Base-by-base conservation (phyloP, 2,888 invertebrate species). In the Danaus chrysippus region DNA sequence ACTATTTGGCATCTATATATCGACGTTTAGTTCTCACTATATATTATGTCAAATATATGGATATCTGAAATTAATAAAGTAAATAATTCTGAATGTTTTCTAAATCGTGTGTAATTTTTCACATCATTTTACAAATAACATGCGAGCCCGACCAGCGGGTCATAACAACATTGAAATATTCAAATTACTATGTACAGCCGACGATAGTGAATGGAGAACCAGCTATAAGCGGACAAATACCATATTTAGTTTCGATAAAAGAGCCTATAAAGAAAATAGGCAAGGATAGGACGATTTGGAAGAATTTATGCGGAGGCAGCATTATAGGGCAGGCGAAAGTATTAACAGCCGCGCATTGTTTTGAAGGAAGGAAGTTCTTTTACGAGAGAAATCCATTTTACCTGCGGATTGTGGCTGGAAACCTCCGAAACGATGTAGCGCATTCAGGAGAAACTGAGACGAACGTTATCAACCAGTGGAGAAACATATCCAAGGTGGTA, bases 261-360 rank as follows among this genome's bases (percentile, higher is more conserved):
- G 78, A 80, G 53, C 71, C 76, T 0, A 1, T 52, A 0, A 62
- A 62, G 0, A 72, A 23, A 49, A 42, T 74, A 0, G 61, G 63
- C 0, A 57, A 54, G 9, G 46, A 62, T 0, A 64, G 65, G 1
- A 17, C 54, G 0, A 17, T 78, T 0, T 87, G 86, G 86, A 69
- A 58, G 0, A 84, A 81, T 54, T 43, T 86, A 0, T 88, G 87
- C 15, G 86, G 87, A 0, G 87, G 83, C 0, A 83, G 78, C 59
- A 88, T 87, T 3, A 82, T 88, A 10, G 59, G 71, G 5, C n/a
- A 56, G 0, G 5, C 3, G 0, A 77, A 70, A 15, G 79, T 87
- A 0, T 56, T 87, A 0, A 79, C 87, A 1, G 87, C 87, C 0
- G 87, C 86, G 0, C 87, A 88, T 53, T 87, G 87, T 68, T 88